Evolutionary conservation across 2,888 invertebrate genomes (phyloP).

Genomic region (Aphidius colemani): DNA sequence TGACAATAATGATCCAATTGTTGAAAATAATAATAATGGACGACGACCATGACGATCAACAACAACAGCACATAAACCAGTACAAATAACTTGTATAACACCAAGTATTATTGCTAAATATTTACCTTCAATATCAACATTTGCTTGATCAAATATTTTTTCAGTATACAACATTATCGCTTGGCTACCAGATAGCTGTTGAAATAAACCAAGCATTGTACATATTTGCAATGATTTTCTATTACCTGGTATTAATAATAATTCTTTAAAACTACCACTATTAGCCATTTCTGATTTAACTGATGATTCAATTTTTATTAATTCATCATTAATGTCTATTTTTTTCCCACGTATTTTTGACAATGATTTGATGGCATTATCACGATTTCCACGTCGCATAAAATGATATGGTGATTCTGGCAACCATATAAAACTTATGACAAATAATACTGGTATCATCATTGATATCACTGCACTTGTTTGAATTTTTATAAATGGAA

Average conservation of each 20-base stretch:
- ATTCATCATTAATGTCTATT: conserved; percentile 28
- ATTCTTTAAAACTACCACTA: conserved; percentile 26
- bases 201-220: conserved; percentile 28
- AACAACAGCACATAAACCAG: conserved; percentile 25
- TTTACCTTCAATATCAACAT: conserved; percentile 34
- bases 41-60: conserved; percentile 38
- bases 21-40: conserved; percentile 34
- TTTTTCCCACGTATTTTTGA: conserved; percentile 29
- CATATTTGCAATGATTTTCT: conserved; percentile 27
- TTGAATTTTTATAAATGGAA: conserved; percentile 35
- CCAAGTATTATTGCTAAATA: conserved; percentile 41
- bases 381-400: conserved; percentile 27
- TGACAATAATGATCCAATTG: conserved; percentile 28
- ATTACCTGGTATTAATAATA: conserved; percentile 27
- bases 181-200: conserved; percentile 31
- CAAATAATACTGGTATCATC: conserved; percentile 25
- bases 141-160: conserved; percentile 35
- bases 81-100: conserved; percentile 33
- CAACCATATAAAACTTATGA: conserved; percentile 21
- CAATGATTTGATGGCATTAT: conserved; percentile 26
- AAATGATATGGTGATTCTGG: conserved; percentile 39
- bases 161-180: conserved; percentile 27
- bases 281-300: conserved; percentile 33
- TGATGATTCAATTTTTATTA: conserved; percentile 30
- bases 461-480: conserved; percentile 28